Evolutionary conservation across 1,140 invertebrate species (phyloP).

Genomic region (Cydia fagiglandana): DNA sequence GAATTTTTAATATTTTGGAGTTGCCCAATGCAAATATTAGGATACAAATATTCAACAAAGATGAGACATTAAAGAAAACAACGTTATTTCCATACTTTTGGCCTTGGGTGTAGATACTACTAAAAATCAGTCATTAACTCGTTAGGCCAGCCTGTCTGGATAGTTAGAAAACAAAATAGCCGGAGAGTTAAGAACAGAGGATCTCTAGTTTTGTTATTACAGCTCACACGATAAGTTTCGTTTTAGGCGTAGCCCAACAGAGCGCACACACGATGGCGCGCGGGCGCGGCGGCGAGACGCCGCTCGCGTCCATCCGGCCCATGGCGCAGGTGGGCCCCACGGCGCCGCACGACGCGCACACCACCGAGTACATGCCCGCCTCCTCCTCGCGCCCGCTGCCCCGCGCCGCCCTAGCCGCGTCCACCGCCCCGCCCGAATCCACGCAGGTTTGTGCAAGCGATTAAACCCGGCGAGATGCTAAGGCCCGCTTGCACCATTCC

Average conservation of each 20-base stretch:
- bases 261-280: constrained; percentile 80
- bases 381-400: constrained; percentile 82
- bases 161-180: too few species aligned
- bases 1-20: too few species aligned
- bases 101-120: too few species aligned
- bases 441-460: constrained; percentile 54
- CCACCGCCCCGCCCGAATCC: constrained; percentile 68
- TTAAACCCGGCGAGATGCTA: constrained; percentile 69
- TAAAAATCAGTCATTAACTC: too few species aligned
- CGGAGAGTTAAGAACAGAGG: too few species aligned
- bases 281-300: constrained; percentile 86
- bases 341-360: constrained; percentile 79
- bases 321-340: constrained; percentile 86
- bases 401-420: constrained; percentile 74
- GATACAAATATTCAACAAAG: too few species aligned
- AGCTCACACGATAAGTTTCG: neutral
- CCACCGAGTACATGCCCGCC: constrained; percentile 85
- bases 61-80: too few species aligned
- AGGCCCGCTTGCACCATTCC: too few species aligned
- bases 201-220: too few species aligned
- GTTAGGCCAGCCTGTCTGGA: neutral
- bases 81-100: too few species aligned
- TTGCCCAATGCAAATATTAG: too few species aligned
- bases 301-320: constrained; percentile 94
- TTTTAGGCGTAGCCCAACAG: constrained; percentile 74